Evolutionary conservation across 2,888 invertebrate genomes (phyloP).

Genomic region (Drosophila kambysellisi): DNA sequence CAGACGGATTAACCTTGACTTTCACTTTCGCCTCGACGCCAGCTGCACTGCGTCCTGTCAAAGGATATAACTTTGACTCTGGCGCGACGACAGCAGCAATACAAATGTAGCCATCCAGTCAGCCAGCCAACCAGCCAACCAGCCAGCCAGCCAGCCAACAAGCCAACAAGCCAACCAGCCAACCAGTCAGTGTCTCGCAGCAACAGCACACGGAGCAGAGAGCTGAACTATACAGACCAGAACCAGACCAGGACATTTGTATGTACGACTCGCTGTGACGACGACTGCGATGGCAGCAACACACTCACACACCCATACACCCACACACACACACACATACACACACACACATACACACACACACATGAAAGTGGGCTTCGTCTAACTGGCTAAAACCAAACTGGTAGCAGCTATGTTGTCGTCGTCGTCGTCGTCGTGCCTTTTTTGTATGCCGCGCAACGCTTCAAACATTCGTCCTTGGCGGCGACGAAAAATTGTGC

Average conservation of each 20-base stretch:
- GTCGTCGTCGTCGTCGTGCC: conserved; percentile 58
- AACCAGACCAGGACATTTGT: conserved; percentile 75
- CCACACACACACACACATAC: conserved; percentile 28
- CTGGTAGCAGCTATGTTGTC: conserved; percentile 57
- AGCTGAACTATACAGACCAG: conserved; percentile 21
- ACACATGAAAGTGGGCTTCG: conserved; percentile 50
- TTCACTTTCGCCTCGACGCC: conserved; percentile 82
- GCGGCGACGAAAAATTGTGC: conserved; percentile 76
- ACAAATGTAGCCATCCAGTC: conserved; percentile 70
- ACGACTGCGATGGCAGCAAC: conserved; percentile 40
- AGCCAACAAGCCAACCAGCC: conserved; percentile 12
- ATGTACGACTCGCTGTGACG: conserved; percentile 68
- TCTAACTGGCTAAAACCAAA: conserved; percentile 74
- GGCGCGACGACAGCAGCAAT: conserved; percentile 75
- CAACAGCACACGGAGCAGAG: conserved; percentile 20
- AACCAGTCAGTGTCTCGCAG: conserved; percentile 27
- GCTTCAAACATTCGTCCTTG: conserved; percentile 83
- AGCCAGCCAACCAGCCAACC: conserved; percentile 28
- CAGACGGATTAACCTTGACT: conserved; percentile 85
- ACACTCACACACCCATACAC: conserved; percentile 31
- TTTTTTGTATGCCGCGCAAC: conserved; percentile 83
- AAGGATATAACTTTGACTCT: conserved; percentile 81
- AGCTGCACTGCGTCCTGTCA: conserved; percentile 80
- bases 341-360: conserved; percentile 20
- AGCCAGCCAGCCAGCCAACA: conserved; percentile 45